Evolutionary conservation across 1,140 invertebrate genomes (phyloP).

Genomic region (Trachelipus rathkii): DNA sequence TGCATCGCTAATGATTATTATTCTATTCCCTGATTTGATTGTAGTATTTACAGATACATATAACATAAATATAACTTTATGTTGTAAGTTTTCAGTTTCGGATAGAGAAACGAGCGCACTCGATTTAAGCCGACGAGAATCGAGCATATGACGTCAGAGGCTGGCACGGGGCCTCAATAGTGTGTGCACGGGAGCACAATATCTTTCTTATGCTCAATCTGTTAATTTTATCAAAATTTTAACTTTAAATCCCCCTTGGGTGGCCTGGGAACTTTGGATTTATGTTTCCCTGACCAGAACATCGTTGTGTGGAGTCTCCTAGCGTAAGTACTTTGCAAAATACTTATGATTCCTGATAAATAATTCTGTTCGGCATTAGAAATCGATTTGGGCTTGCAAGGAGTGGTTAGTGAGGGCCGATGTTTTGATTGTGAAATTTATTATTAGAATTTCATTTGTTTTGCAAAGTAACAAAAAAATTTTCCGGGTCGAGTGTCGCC

Average conservation of each 20-base stretch:
- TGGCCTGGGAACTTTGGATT: slow-evolving; percentile 11
- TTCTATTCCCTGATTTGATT: too few relatives aligned
- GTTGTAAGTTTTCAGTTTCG: not conserved
- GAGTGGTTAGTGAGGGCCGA: not conserved
- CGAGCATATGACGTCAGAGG: not conserved
- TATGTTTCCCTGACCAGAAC: slow-evolving; percentile 7
- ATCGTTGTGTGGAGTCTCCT: slow-evolving; percentile 9
- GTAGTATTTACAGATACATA: too few relatives aligned
- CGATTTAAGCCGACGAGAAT: not conserved
- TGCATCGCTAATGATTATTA: too few relatives aligned
- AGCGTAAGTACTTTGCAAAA: slow-evolving; percentile 1
- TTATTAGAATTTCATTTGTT: too few relatives aligned
- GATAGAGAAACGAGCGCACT: not conserved
- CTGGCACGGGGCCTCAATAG: slow-evolving; percentile 1
- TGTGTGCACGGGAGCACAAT: slow-evolving; percentile 8
- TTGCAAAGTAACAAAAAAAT: too few relatives aligned
- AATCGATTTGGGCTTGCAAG: not conserved
- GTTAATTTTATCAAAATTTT: slow-evolving; percentile 14
- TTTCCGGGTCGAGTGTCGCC: too few relatives aligned
- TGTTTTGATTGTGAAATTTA: slow-evolving; percentile 2
- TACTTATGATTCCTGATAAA: not conserved
- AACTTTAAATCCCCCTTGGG: slow-evolving; percentile 11
- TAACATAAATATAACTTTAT: not conserved
- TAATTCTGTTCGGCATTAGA: not conserved
- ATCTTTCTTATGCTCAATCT: slow-evolving; percentile 13